Evolutionary conservation across 2,113 vertebrate genomes (phyloP).

Genomic region (Pseudorectes ferrugineus): DNA sequence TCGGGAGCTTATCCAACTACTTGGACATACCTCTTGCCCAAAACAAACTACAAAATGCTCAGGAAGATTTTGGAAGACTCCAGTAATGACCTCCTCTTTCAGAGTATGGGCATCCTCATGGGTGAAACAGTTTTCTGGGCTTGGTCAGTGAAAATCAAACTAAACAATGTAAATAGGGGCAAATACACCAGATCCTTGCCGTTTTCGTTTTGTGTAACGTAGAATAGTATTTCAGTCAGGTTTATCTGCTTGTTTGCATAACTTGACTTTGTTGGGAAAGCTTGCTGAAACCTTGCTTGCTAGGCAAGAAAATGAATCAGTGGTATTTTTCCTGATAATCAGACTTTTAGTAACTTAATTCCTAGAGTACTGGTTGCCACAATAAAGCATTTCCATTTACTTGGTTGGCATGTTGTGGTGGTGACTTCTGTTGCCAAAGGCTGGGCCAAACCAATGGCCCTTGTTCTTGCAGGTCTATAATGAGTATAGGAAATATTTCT

Average conservation of each 20-base stretch:
- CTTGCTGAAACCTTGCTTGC: neutral
- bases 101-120: neutral
- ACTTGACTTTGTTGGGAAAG: neutral
- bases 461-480: neutral
- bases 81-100: neutral
- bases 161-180: neutral
- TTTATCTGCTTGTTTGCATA: neutral
- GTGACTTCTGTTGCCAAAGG: neutral
- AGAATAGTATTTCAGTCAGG: neutral
- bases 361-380: neutral
- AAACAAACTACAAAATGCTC: neutral
- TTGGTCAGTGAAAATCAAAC: neutral
- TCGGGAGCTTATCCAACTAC: neutral
- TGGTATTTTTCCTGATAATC: neutral
- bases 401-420: neutral
- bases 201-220: neutral
- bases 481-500: neutral
- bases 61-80: neutral
- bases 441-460: neutral
- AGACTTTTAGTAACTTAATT: neutral
- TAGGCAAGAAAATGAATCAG: neutral
- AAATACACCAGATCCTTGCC: neutral
- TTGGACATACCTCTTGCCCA: neutral
- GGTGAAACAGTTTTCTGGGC: neutral
- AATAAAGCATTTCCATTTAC: neutral